These are phyloP conservation scores for Rhagophthalmus giganteus DNA, from an alignment of 2,888 invertebrate species.

Conservation along the genomic window DNA sequence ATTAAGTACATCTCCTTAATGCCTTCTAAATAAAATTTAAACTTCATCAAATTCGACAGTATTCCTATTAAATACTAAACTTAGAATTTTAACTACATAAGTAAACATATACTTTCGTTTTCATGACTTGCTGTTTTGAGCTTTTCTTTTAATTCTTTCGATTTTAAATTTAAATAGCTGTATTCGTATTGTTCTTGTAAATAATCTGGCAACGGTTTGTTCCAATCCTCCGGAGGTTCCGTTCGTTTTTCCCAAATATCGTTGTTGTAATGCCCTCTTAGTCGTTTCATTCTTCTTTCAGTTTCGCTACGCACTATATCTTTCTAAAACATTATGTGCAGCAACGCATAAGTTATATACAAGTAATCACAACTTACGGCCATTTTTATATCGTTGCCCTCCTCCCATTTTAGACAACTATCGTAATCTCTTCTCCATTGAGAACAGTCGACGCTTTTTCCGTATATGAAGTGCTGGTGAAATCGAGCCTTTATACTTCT, in stretches of 20 bases:
- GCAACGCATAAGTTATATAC: too few relatives aligned
- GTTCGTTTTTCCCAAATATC: constrained; percentile 78
- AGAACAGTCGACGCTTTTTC: constrained; percentile 71
- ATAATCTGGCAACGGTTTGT: constrained; percentile 77
- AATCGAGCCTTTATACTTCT: constrained; percentile 73
- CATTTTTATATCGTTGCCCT: constrained; percentile 63
- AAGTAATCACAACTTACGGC: too few relatives aligned
- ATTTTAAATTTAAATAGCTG: constrained; percentile 67
- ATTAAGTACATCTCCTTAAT: too few relatives aligned
- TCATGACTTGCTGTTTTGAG: too few relatives aligned
- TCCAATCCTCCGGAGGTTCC: constrained; percentile 80
- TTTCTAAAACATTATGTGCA: too few relatives aligned
- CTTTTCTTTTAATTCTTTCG: constrained; percentile 64
- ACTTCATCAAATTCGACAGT: too few relatives aligned
- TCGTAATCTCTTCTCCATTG: constrained; percentile 79
- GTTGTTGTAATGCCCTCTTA: constrained; percentile 72
- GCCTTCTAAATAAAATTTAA: too few relatives aligned
- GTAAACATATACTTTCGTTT: constrained; percentile 40
- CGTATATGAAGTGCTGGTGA: constrained; percentile 84
- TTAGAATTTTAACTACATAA: constrained; percentile 42
- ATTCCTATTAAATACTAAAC: constrained; percentile 3
- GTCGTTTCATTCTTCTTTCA: constrained; percentile 63
- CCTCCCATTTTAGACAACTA: constrained; percentile 72
- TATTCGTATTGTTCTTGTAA: constrained; percentile 68
- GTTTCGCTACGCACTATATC: constrained; percentile 74